These are phyloP conservation scores for Leptobrachium ailaonicum DNA, from an alignment of 2,113 vertebrate genomes.

Conservation along the genomic window DNA sequence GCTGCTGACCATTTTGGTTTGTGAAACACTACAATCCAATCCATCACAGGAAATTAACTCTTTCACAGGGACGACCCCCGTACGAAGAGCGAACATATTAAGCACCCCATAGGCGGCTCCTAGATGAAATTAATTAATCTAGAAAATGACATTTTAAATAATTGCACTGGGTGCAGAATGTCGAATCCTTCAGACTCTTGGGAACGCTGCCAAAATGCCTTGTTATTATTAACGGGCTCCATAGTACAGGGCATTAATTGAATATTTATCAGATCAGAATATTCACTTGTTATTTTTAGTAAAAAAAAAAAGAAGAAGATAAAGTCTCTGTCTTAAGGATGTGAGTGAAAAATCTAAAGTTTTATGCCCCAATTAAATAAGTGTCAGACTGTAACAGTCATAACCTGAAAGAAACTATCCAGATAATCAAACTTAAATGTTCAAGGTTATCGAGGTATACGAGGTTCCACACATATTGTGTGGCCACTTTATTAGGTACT, in stretches of 20 bases:
- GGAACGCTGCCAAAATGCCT: constrained; percentile 48
- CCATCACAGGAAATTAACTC: background rate
- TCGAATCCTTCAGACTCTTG: constrained; percentile 12
- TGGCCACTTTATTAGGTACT: no score
- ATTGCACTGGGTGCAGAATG: background rate
- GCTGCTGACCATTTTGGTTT: no score
- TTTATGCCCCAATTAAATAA: no score
- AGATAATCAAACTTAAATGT: no score
- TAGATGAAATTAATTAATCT: constrained; percentile 53
- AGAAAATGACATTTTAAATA: constrained; percentile 51
- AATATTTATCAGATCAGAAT: constrained; percentile 9
- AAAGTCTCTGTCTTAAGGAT: background rate
- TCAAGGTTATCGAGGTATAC: no score
- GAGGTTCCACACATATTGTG: no score
- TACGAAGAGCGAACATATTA: no score
- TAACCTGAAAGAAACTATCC: no score
- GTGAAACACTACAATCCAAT: background rate
- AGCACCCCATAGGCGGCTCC: constrained; percentile 5
- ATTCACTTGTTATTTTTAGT: constrained; percentile 1
- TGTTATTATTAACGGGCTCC: constrained; percentile 36
- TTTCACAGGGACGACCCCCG: background rate
- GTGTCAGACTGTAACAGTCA: no score
- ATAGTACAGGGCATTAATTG: constrained; percentile 13
- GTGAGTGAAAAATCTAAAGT: background rate
- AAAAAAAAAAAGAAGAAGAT: background rate